Evolutionary conservation across 2,113 vertebrate species (phyloP).

Genomic region (Vulpes vulpes): DNA sequence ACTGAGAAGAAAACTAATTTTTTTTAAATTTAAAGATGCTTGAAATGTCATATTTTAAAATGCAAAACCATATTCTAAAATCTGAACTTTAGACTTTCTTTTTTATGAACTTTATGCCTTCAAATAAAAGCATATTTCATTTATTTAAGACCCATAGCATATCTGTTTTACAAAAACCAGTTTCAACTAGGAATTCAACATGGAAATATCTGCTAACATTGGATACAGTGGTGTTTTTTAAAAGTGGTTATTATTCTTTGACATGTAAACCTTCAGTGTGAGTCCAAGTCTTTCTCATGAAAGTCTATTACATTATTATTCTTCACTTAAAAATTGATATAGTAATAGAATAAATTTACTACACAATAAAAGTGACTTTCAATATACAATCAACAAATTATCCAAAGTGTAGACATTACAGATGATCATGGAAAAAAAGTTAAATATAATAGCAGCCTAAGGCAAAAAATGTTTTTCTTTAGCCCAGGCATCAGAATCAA

Average conservation of each 20-base stretch:
- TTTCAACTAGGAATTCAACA: not conserved
- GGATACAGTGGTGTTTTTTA: not conserved
- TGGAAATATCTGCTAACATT: not conserved
- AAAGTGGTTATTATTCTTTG: not conserved
- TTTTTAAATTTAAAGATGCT: not conserved
- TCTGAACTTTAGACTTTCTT: not conserved
- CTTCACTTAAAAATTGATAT: not conserved
- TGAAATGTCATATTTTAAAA: constrained; percentile 10
- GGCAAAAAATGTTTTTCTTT: not conserved
- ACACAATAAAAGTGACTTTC: not conserved
- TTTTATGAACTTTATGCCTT: not conserved
- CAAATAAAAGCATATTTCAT: not conserved
- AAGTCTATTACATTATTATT: not conserved
- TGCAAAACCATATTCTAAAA: not conserved
- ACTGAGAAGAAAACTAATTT: not conserved
- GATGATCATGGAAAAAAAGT: not conserved
- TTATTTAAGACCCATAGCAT: not conserved
- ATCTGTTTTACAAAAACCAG: not conserved
- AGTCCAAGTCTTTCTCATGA: not conserved
- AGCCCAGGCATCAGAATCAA: not conserved
- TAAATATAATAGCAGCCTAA: not conserved
- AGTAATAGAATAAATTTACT: not conserved
- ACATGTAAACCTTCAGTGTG: not conserved
- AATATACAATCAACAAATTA: not conserved
- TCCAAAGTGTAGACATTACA: not conserved